Conservation (phyloP, 2,113 vertebrate genomes). For the Ameiurus melas region DNA sequence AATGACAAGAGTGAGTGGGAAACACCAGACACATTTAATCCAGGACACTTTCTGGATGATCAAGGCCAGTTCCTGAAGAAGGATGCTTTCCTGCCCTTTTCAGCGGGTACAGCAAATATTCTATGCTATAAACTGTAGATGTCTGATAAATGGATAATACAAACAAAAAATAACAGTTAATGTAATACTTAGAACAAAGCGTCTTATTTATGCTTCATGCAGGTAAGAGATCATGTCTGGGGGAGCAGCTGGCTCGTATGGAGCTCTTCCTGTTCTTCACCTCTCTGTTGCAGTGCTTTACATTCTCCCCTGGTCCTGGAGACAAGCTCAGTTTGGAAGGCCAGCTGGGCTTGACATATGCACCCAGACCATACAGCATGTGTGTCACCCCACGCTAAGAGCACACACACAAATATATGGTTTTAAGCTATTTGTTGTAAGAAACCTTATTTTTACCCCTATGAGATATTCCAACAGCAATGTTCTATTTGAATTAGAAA, state of each 20-base stretch:
- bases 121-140: background rate
- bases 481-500: background rate
- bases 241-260: conserved; percentile 50
- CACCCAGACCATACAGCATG: conserved; percentile 59
- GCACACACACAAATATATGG: background rate
- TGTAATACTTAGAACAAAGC: background rate
- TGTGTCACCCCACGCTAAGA: conserved; percentile 60
- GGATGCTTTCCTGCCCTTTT: conserved; percentile 78
- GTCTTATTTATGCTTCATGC: background rate
- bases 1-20: conserved; percentile 71
- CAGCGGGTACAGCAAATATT: conserved; percentile 63
- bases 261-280: conserved; percentile 52
- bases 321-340: conserved; percentile 46
- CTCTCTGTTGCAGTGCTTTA: conserved; percentile 68
- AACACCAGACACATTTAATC: conserved; percentile 75
- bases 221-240: conserved; percentile 51
- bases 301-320: conserved; percentile 52
- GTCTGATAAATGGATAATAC: background rate
- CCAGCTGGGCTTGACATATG: fast-evolving
- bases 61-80: conserved; percentile 73
- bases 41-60: conserved; percentile 76
- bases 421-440: background rate
- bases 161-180: background rate
- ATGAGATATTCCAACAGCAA: background rate
- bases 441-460: background rate